phyloP scores from a whole-genome alignment of 2,888 invertebrate genomes.

The Perizoma flavofasciatum region DNA sequence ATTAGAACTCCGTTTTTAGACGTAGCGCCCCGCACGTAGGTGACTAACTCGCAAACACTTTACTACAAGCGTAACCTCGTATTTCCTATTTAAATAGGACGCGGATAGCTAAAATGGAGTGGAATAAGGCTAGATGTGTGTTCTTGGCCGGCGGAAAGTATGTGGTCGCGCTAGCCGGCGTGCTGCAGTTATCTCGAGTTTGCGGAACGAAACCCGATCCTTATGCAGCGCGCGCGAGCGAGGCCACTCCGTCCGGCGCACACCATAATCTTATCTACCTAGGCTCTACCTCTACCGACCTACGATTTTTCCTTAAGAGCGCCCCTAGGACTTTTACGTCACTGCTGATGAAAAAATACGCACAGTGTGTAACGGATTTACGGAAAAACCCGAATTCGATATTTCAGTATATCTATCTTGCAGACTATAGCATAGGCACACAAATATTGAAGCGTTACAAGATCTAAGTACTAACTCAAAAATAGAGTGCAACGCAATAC shows the following conservation, averaged over 20 bases:
- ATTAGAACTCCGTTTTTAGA: constrained; percentile 79
- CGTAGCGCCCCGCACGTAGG: constrained; percentile 54
- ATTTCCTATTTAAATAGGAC: constrained; percentile 70
- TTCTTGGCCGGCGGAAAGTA: constrained; percentile 69
- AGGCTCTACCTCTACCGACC: constrained; percentile 30
- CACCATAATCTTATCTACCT: constrained; percentile 35
- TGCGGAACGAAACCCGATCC: constrained; percentile 81
- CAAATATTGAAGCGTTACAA: too few species aligned
- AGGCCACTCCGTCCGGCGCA: constrained; percentile 61
- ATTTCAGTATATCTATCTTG: too few species aligned
- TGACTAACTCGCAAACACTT: constrained; percentile 66
- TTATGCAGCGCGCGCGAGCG: constrained; percentile 69
- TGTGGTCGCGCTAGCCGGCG: constrained; percentile 57
- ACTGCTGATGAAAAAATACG: too few species aligned
- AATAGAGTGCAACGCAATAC: too few species aligned
- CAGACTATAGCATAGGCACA: too few species aligned
- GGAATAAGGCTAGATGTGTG: constrained; percentile 65
- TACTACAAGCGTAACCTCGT: constrained; percentile 63
- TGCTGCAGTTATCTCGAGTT: constrained; percentile 74
- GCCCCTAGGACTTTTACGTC: too few species aligned
- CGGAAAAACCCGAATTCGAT: too few species aligned
- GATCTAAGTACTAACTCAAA: too few species aligned
- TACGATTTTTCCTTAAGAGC: constrained; percentile 36
- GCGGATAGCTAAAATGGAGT: constrained; percentile 61
- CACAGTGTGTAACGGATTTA: too few species aligned